These are phyloP conservation scores for Shinisaurus crocodilurus DNA, from an alignment of 2,113 vertebrate genomes.

Conservation along the genomic window DNA sequence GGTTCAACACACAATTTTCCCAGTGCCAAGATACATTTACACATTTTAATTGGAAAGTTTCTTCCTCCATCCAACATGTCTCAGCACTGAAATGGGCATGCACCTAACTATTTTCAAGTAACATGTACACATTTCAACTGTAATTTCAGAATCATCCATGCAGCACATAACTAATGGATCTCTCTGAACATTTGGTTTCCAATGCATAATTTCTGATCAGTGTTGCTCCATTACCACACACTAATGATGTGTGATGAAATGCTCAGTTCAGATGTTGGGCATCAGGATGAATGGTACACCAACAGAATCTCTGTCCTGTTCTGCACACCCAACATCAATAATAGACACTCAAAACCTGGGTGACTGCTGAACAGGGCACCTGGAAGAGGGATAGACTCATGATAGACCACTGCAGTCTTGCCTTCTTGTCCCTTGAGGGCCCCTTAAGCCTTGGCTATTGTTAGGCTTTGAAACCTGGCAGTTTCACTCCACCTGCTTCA, in stretches of 20 bases:
- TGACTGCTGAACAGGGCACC: background rate
- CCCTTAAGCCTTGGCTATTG: too few species aligned
- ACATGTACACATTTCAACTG: background rate
- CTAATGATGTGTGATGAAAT: background rate
- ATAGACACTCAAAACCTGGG: background rate
- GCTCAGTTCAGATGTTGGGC: background rate
- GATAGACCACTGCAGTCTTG: too few species aligned
- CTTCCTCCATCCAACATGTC: background rate
- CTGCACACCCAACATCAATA: background rate
- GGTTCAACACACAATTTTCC: background rate
- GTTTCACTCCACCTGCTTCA: too few species aligned
- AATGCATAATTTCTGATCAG: background rate
- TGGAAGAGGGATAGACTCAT: background rate
- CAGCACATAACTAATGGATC: too few species aligned
- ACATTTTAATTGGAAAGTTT: background rate
- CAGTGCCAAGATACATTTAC: background rate
- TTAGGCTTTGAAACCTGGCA: too few species aligned
- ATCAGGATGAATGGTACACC: background rate
- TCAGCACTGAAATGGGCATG: background rate
- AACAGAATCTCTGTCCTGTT: background rate
- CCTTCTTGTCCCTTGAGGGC: too few species aligned
- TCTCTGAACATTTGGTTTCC: background rate
- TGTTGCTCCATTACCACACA: background rate
- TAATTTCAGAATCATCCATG: background rate
- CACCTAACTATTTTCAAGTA: background rate